Conservation (phyloP, 2,113 vertebrate species). For the Cebidichthys violaceus region DNA sequence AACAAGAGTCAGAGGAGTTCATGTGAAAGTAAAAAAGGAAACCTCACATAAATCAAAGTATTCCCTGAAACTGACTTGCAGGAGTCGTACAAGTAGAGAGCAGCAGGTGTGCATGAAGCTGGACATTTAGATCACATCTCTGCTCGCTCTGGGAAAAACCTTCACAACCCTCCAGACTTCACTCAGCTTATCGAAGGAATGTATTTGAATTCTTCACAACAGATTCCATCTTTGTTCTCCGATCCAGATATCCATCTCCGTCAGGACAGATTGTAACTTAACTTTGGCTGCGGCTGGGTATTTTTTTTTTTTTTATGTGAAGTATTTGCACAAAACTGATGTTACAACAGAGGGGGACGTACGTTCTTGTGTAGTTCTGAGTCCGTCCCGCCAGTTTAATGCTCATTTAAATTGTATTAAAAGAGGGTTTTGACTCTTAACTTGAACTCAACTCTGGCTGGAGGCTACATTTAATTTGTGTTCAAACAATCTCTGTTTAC, state of each 20-base stretch:
- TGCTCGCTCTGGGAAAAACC: conserved; percentile 15
- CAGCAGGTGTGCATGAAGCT: not conserved
- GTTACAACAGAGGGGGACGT: not conserved
- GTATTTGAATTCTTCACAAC: conserved; percentile 71
- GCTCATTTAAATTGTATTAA: not conserved
- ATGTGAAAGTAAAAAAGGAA: not conserved
- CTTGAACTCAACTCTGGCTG: not conserved
- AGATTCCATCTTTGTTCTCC: conserved; percentile 66
- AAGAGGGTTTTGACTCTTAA: not conserved
- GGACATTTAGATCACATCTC: not conserved
- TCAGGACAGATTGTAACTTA: not conserved
- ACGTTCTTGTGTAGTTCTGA: not conserved
- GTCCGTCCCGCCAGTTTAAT: not conserved
- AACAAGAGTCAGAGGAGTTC: conserved; percentile 12
- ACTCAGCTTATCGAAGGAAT: conserved; percentile 67
- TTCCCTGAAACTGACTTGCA: not conserved
- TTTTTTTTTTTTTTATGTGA: not conserved
- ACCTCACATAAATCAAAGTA: not conserved
- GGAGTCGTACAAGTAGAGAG: not conserved
- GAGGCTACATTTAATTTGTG: not conserved
- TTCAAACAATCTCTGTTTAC: conserved; percentile 17
- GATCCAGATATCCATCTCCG: conserved; percentile 41
- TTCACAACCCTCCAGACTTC: conserved; percentile 10
- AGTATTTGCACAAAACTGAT: not conserved
- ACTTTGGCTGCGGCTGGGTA: not conserved